Percentiles rank a stretch among this genome's conserved stretches.
Conservation (phyloP, 2,113 vertebrate species). For the Lampris megalopsis region DNA sequence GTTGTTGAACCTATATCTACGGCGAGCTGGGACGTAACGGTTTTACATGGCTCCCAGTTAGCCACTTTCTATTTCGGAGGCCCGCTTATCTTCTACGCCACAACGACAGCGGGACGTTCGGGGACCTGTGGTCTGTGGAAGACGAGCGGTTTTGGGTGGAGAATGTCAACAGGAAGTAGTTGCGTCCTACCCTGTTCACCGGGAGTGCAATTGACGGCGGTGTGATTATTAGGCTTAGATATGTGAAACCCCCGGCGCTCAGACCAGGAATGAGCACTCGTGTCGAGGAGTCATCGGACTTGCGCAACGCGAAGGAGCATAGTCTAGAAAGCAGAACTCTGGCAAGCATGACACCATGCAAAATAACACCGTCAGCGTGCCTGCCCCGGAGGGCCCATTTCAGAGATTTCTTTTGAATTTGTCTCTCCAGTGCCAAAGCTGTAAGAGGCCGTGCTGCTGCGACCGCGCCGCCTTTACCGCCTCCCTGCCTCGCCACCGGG, state of each 20-base stretch:
- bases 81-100: too few species aligned
- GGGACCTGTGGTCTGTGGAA: constrained; percentile 37
- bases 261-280: constrained; percentile 9
- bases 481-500: neutral
- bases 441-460: neutral
- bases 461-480: neutral
- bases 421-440: neutral
- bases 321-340: constrained; percentile 16
- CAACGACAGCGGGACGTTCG: constrained; percentile 37
- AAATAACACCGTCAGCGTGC: constrained; percentile 1
- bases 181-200: neutral
- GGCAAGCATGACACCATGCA: constrained; percentile 52
- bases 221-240: constrained; percentile 12
- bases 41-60: too few species aligned
- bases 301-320: neutral
- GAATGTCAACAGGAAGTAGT: constrained; percentile 69
- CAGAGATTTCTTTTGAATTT: too few species aligned
- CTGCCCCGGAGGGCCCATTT: too few species aligned
- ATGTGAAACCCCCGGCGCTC: constrained; percentile 43
- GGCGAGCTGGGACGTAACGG: too few species aligned
- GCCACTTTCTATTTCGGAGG: too few species aligned
- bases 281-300: neutral
- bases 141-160: constrained; percentile 42
- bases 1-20: too few species aligned
- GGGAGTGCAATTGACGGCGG: neutral